A percentile compares a stretch with the other conserved stretches of the same genome.
phyloP scores from a whole-genome alignment of 2,797 vertebrate genomes.

The Enteromius argenteus region DNA sequence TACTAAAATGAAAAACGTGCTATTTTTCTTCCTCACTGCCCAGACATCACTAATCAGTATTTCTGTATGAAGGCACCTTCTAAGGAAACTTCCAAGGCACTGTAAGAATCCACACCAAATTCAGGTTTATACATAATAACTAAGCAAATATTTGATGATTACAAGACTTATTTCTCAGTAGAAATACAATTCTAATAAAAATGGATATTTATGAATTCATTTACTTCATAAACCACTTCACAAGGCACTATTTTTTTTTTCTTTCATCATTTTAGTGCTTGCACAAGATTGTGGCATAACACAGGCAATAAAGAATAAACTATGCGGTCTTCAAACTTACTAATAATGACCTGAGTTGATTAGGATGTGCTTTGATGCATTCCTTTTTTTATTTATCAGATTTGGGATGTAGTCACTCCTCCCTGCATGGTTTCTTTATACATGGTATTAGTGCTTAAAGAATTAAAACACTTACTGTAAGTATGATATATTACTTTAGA shows the following conservation, averaged over 20 bases:
- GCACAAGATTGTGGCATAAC: neutral
- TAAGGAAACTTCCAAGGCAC: neutral
- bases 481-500: neutral
- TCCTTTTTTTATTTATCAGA: neutral
- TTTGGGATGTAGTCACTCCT: neutral
- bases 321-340: slow-evolving; percentile 1
- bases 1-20: neutral
- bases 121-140: neutral
- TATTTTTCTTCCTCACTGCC: neutral
- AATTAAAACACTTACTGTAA: neutral
- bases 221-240: neutral
- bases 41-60: neutral
- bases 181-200: neutral
- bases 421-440: neutral
- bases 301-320: neutral
- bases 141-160: neutral
- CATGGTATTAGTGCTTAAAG: neutral
- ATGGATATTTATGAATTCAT: neutral
- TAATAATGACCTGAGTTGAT: neutral
- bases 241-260: neutral
- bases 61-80: neutral
- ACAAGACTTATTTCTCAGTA: neutral
- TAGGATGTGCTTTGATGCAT: neutral
- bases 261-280: neutral
- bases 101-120: neutral